Conservation (phyloP, 2,113 vertebrate genomes). For the Echinops telfairi region DNA sequence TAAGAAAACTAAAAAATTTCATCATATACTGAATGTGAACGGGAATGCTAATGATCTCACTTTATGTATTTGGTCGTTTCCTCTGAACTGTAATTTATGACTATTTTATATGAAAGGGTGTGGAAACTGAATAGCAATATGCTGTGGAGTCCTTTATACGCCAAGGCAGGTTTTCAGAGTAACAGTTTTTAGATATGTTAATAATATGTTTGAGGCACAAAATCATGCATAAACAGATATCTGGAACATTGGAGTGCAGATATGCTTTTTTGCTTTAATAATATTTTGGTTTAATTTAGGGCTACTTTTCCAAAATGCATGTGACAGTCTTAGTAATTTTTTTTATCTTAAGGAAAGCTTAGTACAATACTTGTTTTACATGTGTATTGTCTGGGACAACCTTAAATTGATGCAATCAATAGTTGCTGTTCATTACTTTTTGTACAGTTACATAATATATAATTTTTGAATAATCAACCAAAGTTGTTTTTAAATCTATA, state of each 20-base stretch:
- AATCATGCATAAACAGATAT: constrained; percentile 7
- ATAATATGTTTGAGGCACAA: not conserved
- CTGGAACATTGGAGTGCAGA: not conserved
- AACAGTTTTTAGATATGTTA: not conserved
- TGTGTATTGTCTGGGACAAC: not conserved
- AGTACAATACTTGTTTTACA: constrained; percentile 16
- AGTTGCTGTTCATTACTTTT: not conserved
- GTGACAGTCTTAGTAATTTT: constrained; percentile 21
- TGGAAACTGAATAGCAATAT: constrained; percentile 45
- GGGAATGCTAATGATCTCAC: constrained; percentile 11
- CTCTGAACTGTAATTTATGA: constrained; percentile 44
- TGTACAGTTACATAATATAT: not conserved
- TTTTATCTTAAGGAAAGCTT: not conserved
- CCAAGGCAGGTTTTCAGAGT: not conserved
- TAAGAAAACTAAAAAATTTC: constrained; percentile 43
- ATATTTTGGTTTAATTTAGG: not conserved
- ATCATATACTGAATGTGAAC: constrained; percentile 47
- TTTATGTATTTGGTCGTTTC: constrained; percentile 37
- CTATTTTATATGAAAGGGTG: constrained; percentile 36
- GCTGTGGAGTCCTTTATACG: not conserved
- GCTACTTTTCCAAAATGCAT: constrained; percentile 40
- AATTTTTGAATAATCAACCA: constrained; percentile 27
- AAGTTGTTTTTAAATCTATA: not conserved
- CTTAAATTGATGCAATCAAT: not conserved
- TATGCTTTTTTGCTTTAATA: constrained; percentile 30